Evolutionary conservation across 2,888 invertebrate species (phyloP), one percentile per base, ranked within the genome.

Genomic region (Drosophila eohydei): DNA sequence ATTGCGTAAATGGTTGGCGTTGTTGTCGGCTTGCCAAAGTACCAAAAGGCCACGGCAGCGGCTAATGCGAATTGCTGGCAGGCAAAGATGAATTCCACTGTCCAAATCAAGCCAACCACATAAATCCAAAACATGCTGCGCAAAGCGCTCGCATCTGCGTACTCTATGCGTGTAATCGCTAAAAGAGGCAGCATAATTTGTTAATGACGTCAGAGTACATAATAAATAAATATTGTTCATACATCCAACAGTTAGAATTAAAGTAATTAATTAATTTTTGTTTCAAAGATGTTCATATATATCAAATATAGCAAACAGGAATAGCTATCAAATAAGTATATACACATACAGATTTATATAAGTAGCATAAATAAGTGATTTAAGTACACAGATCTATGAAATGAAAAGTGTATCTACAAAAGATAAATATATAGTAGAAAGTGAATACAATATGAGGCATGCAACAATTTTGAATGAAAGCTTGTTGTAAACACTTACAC

Each of bases 111-210:
- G 46, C 97, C 98, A 57, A 98, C 94, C 21, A 97, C 94, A 91
- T 98, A 97, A 82, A 98, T 95, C 97, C 98, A 98, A 96, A 98
- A 97, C 96, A 98, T 97, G 85, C 97, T 97, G 89, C 96, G 96
- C 40, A 97, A 95, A 95, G 97, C 96, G 80, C 95, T 94, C 0
- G 96, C 95, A 90, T 96, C 96, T 12, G 94, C 93, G 90, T 96
- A 97, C 91, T 97, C 95, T 60, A 97, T 94, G 55, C 95, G 93
- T 7, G 94, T 94, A 74, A 95, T 94, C 69, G 94, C 95, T 95
- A 32, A 26, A 32, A 2, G n/a, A n/a, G 44, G 0, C 46, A 16
- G 14, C 8, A 52, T 26, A 26, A 8, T 9, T 26, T 36, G 21
- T 52, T 21, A 52, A 8, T 52, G 4, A 36, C 1, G 34, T 16